Evolutionary conservation across 1,140 invertebrate species (phyloP), one percentile per base, ranked within the genome.

Genomic region (Parasteatoda tepidariorum): DNA sequence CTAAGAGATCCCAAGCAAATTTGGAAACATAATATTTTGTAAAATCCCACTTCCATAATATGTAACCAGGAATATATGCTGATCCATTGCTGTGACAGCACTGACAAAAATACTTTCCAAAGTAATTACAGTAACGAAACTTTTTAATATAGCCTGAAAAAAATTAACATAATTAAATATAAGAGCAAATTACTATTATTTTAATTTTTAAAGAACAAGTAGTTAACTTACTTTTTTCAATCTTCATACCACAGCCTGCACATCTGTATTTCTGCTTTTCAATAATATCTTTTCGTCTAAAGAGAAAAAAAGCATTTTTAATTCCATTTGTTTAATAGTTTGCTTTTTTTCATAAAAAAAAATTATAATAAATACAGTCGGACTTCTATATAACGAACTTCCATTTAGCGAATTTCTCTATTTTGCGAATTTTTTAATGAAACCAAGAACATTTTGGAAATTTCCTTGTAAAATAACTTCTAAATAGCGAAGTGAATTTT

Each of bases 51-150:
- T 93, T 92, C 81, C 92, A 90, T 15, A 96, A 88, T 57, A 97
- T 93, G 86, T 92, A 91, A 15, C 93, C 94, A 24, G 96, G 96
- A 86, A 97, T 94, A 68, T 93, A 88, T 5, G 93, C 90, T 66
- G 92, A 89, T 86, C 95, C 92, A 88, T 95, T 94, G 11, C 91
- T 93, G 89, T 97, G 95, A 88, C 96, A 97, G 34, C 94, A 94
- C 6, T 95, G 95, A 88, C 96, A 97, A 88, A 97, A 95, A 89
- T 95, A 96, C 86, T 95, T 93, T 18, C 95, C 95, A 62, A 96
- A 89, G 88, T 97, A 97, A 87, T 95, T 92, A 88, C 96, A 97
- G 87, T 95, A 95, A 9, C 94, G 91, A 88, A 93, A 94, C 85
- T 92, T 91, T 28, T 92, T 92, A 11, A 93, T 91, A 87, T 94